Evolutionary conservation across 2,888 invertebrate species (phyloP), one percentile per base, ranked within the genome.

Genomic region (Gymnoscelis rufifasciata): DNA sequence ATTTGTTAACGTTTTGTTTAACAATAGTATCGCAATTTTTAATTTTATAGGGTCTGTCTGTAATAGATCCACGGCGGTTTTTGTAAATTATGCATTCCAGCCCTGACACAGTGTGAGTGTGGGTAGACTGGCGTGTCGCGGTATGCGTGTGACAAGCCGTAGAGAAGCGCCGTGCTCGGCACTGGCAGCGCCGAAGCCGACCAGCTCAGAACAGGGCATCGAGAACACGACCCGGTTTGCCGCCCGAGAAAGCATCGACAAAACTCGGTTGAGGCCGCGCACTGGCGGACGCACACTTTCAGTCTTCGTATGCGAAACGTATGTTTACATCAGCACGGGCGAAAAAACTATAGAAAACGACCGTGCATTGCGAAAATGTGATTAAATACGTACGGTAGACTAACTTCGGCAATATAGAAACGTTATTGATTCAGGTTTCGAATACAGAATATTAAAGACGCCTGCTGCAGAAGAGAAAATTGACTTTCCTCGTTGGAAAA

Each of bases 241-340:
- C 81, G 78, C 78, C 72, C 83, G 88, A 87, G 88, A 88, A 88
- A 88, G 88, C 88, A 88, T 83, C 86, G 82, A 79, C 83, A 80
- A 84, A 88, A 84, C 84, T 80, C 88, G 88, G 88, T 87, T 87
- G 88, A 88, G 88, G 88, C 84, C 88, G 77, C 68, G 69, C 73
- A 74, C 73, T 71, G 74, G 76, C 81, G 78, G 80, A 83, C 81
- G 81, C 70, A 79, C 72, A 78, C 75, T 78, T 78, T 78, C 78
- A 74, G 78, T 74, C 74, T 77, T 78, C 70, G 72, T 74, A 75
- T 72, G 74, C 72, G 67, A 66, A 66, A 66, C 56, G 63, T 67
- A 63, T 62, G 64, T 61, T 62, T 65, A 64, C 70, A 69, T 56
- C 63, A 60, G 19, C 19, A 19, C 19, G 19, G 51, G 64, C 59